These are phyloP conservation scores for Macaria liturata DNA, from an alignment of 2,888 invertebrate genomes.

Conservation along the genomic window DNA sequence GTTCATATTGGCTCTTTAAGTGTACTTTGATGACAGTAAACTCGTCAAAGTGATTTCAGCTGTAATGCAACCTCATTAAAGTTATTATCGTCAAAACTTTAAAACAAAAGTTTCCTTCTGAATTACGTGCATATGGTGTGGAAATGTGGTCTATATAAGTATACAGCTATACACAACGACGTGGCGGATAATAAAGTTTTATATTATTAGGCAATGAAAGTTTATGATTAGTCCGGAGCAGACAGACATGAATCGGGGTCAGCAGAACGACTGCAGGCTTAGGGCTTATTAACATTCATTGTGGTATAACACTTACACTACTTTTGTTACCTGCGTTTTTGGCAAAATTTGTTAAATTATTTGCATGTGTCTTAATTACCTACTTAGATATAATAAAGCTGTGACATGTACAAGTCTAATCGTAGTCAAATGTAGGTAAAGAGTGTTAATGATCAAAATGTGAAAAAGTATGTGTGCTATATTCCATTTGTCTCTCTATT, in stretches of 20 bases:
- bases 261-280: conserved; percentile 31
- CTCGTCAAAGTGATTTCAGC: no score
- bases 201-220: conserved; percentile 47
- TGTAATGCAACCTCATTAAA: no score
- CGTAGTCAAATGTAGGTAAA: no score
- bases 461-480: no score
- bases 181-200: conserved; percentile 43
- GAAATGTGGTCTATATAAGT: conserved; percentile 31
- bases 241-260: conserved; percentile 33
- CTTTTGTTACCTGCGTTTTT: conserved; percentile 16
- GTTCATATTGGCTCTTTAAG: no score
- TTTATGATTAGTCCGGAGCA: conserved; percentile 46
- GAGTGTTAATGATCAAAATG: no score
- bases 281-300: conserved; percentile 36
- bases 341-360: conserved; percentile 4
- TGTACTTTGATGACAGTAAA: no score
- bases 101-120: conserved; percentile 2
- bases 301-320: conserved; percentile 20
- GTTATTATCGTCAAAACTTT: conserved; percentile 3
- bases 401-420: no score
- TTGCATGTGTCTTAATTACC: neutral
- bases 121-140: conserved; percentile 16
- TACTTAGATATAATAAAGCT: no score
- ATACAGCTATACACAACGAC: conserved; percentile 20
- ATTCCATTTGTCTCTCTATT: no score